Evolutionary conservation across 2,113 vertebrate species (phyloP), one percentile per base, ranked within the genome.

Genomic region (Etheostoma spectabile): DNA sequence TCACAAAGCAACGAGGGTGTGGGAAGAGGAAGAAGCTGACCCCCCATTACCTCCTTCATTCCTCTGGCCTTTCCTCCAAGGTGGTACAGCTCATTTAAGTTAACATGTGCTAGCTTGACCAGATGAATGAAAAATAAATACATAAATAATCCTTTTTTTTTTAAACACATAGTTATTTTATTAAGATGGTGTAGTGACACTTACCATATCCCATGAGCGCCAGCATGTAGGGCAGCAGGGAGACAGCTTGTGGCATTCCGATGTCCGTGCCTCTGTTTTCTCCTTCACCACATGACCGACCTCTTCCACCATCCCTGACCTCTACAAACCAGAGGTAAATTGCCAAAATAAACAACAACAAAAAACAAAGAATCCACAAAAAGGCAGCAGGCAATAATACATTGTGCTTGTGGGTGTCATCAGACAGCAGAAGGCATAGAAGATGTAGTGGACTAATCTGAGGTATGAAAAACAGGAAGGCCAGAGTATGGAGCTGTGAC

Each of bases 201-300:
- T 96, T 88, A 99, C 98, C 97, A 0, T 91, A 97, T 92, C 96
- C 98, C 93, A 95, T 94, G 88, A 98, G 95, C 46, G 95, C 89
- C 86, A 98, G 93, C 88, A 99, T 92, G 76, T 97, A 92, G 0
- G 96, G 95, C 95, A 93, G 94, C 94, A 94, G 95, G 83, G 92
- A 91, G 93, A 94, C 94, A 95, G 94, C 94, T 91, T 94, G 96
- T 97, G 96, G 97, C 98, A 99, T 99, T 96, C 97, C 97, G 96
- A 96, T 89, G 92, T 91, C 79, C 87, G 89, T 91, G 92, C 94
- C 93, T 92, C 93, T 56, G 86, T 85, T 92, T 95, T 88, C 93
- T 90, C 93, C 95, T 91, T 94, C 94, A 95, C 95, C 93, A 91
- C 97, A 98, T 97, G 96, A 95, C 96, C 95, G 88, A 92, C 80